Conservation (phyloP, 2,888 invertebrate species). For the Synergus itoensis region DNA sequence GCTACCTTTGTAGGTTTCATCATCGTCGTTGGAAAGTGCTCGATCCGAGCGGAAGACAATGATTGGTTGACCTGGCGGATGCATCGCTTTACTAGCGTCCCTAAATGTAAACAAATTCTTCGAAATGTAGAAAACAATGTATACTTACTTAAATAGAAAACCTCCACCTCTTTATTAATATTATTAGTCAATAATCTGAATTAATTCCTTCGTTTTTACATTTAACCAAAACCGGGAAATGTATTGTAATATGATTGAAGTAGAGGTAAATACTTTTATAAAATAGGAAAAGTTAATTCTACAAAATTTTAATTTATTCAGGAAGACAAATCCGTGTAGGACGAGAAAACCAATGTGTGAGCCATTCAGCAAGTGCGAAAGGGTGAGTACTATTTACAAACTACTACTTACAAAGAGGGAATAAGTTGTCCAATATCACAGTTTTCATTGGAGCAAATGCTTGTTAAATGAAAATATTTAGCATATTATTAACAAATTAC, state of each 20-base stretch:
- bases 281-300: background rate
- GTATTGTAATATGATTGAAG: too few species aligned
- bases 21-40: constrained; percentile 88
- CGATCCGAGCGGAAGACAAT: constrained; percentile 91
- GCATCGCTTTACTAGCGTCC: constrained; percentile 89
- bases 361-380: constrained; percentile 1
- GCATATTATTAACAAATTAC: constrained; percentile 22
- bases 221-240: background rate
- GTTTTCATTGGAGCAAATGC: constrained; percentile 74
- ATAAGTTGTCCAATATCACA: constrained; percentile 74
- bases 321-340: background rate
- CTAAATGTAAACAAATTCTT: constrained; percentile 52
- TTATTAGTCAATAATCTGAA: too few species aligned
- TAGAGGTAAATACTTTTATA: background rate
- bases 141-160: background rate
- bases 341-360: background rate
- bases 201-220: background rate
- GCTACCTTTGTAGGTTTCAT: constrained; percentile 90
- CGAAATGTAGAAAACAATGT: background rate
- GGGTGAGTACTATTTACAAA: constrained; percentile 12
- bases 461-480: constrained; percentile 69
- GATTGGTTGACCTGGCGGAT: constrained; percentile 89
- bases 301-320: background rate
- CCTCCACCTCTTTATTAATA: background rate
- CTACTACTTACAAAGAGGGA: constrained; percentile 71